Evolutionary conservation across 1,140 invertebrate genomes (phyloP).

Genomic region (Drosophila virilis): DNA sequence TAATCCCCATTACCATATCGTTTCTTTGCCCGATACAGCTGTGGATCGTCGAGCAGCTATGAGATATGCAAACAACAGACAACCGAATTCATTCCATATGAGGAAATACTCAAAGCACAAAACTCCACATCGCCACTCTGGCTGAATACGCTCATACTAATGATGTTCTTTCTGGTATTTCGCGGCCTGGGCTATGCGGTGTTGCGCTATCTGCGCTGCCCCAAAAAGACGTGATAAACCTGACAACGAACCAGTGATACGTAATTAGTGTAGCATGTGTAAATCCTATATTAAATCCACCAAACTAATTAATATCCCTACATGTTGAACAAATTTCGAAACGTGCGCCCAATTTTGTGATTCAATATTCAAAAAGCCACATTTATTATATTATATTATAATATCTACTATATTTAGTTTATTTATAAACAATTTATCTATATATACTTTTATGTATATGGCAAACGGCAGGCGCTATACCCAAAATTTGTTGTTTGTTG

Average conservation of each 20-base stretch:
- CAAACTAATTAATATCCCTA: neutral
- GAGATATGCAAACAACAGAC: conserved; percentile 87
- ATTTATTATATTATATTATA: conserved; percentile 36
- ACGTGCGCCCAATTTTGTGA: conserved; percentile 71
- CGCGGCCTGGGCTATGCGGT: conserved; percentile 91
- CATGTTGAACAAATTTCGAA: conserved; percentile 62
- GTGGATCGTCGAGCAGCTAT: conserved; percentile 89
- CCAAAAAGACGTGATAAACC: conserved; percentile 82
- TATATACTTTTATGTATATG: conserved; percentile 39
- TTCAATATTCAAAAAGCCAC: conserved; percentile 58
- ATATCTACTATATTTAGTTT: conserved; percentile 48
- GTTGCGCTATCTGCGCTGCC: conserved; percentile 89
- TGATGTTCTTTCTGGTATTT: conserved; percentile 90
- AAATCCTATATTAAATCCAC: conserved; percentile 17
- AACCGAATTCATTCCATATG: conserved; percentile 87
- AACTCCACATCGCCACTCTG: conserved; percentile 88
- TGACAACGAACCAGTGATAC: conserved; percentile 79
- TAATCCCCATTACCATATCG: conserved; percentile 1
- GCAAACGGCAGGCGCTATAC: conserved; percentile 59
- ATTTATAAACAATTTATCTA: conserved; percentile 31
- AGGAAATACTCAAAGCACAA: conserved; percentile 89
- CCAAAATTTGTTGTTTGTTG: conserved; percentile 65
- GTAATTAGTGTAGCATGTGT: conserved; percentile 60
- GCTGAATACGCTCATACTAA: conserved; percentile 90
- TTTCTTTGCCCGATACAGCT: conserved; percentile 85